A percentile compares a stretch with the other conserved stretches of the same genome.
Evolutionary conservation across 1,140 invertebrate genomes (phyloP).

Genomic region (Polyergus mexicanus): DNA sequence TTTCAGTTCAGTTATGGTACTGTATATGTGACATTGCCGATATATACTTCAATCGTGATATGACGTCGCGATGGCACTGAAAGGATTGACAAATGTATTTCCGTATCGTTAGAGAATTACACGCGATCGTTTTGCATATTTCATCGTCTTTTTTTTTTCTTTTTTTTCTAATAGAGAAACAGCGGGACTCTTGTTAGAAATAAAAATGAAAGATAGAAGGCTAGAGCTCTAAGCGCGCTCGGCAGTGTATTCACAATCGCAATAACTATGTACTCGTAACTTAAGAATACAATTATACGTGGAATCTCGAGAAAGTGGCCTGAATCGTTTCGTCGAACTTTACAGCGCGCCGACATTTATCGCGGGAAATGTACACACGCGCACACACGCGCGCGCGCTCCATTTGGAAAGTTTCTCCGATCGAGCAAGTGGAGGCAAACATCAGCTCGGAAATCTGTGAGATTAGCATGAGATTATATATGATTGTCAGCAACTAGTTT

Average conservation of each 20-base stretch:
- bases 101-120: constrained; percentile 31
- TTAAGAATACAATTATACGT: constrained; percentile 79
- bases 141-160: neutral
- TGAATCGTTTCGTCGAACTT: constrained; percentile 33
- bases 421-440: constrained; percentile 30
- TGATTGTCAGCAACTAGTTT: constrained; percentile 28
- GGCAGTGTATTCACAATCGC: constrained; percentile 87
- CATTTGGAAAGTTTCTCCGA: constrained; percentile 34
- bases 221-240: constrained; percentile 85
- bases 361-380: neutral
- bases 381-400: neutral
- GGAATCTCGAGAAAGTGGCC: constrained; percentile 71
- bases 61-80: neutral
- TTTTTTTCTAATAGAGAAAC: constrained; percentile 37
- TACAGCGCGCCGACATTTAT: neutral
- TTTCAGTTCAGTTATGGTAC: constrained; percentile 7
- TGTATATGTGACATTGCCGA: neutral
- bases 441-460: constrained; percentile 18
- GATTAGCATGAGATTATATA: constrained; percentile 39
- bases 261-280: constrained; percentile 81
- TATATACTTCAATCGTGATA: constrained; percentile 23
- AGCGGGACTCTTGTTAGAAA: constrained; percentile 64
- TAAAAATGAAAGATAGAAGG: constrained; percentile 72
- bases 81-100: constrained; percentile 12
- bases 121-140: neutral